A percentile compares a stretch with the other conserved stretches of the same genome.
Evolutionary conservation across 2,113 vertebrate genomes (phyloP).

Genomic region (Silurus asotus): DNA sequence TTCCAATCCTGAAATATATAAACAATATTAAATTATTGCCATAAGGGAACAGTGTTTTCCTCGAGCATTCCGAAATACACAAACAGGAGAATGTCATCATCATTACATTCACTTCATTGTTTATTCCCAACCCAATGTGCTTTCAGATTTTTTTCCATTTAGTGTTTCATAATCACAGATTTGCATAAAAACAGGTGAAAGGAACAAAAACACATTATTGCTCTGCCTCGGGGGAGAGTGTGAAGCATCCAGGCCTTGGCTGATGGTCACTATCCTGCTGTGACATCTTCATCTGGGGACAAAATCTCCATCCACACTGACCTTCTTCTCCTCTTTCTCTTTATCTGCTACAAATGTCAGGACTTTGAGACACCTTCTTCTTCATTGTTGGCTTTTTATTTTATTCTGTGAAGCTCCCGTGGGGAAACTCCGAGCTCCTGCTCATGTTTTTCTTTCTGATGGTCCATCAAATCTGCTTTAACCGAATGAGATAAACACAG

Average conservation of each 20-base stretch:
- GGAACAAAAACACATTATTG: background rate
- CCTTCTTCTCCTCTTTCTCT: background rate
- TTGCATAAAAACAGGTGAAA: slow-evolving; percentile 3
- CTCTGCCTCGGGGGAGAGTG: background rate
- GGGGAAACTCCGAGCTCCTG: background rate
- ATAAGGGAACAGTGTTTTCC: background rate
- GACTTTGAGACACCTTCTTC: background rate
- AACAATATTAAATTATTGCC: background rate
- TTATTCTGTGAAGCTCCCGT: background rate
- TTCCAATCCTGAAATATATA: background rate
- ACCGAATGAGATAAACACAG: background rate
- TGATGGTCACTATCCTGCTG: slow-evolving; percentile 17
- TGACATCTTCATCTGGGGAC: background rate
- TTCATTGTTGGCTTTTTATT: background rate
- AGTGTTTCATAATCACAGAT: background rate
- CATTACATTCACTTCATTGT: background rate
- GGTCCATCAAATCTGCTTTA: background rate
- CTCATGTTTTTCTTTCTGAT: background rate
- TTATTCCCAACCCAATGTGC: background rate
- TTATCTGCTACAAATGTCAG: background rate
- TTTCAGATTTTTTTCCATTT: slow-evolving; percentile 7
- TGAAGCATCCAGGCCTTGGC: background rate
- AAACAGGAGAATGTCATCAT: background rate
- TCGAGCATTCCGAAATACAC: background rate
- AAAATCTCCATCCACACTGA: background rate